phyloP scores from a whole-genome alignment of 2,888 invertebrate genomes.

The Tipula confusa region DNA sequence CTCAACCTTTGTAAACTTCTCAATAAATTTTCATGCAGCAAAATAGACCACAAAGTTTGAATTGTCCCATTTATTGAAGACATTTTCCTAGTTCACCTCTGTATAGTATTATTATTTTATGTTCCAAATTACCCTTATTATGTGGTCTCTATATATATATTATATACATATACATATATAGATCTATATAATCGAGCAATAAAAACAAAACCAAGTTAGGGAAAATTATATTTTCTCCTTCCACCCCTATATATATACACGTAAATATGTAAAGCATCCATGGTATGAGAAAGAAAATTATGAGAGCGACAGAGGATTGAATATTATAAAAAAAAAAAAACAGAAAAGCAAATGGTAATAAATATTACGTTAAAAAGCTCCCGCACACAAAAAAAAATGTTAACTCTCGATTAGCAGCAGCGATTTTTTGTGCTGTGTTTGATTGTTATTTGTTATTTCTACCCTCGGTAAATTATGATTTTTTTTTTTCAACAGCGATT shows the following conservation, averaged over 20 bases:
- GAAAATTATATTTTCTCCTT: neutral
- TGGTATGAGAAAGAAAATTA: neutral
- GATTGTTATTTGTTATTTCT: conserved; percentile 20
- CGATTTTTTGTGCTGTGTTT: conserved; percentile 13
- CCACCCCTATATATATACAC: too few species aligned
- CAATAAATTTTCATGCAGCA: too few species aligned
- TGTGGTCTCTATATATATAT: neutral
- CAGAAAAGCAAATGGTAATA: conserved; percentile 4
- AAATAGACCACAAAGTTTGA: too few species aligned
- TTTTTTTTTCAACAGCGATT: neutral
- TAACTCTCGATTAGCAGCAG: conserved; percentile 30
- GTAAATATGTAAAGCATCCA: too few species aligned
- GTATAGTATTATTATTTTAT: neutral
- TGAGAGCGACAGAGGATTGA: neutral
- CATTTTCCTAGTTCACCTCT: neutral
- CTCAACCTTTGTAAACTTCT: too few species aligned
- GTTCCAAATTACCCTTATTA: neutral
- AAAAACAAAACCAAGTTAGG: neutral
- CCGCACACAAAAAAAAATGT: neutral
- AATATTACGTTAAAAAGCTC: conserved; percentile 1
- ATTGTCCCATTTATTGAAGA: too few species aligned
- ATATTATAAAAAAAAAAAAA: neutral
- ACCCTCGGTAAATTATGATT: conserved; percentile 29
- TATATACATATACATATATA: neutral
- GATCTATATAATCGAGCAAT: neutral